These are phyloP conservation scores for Diploscapter pachys DNA, from an alignment of 1,140 invertebrate genomes.

Conservation along the genomic window DNA sequence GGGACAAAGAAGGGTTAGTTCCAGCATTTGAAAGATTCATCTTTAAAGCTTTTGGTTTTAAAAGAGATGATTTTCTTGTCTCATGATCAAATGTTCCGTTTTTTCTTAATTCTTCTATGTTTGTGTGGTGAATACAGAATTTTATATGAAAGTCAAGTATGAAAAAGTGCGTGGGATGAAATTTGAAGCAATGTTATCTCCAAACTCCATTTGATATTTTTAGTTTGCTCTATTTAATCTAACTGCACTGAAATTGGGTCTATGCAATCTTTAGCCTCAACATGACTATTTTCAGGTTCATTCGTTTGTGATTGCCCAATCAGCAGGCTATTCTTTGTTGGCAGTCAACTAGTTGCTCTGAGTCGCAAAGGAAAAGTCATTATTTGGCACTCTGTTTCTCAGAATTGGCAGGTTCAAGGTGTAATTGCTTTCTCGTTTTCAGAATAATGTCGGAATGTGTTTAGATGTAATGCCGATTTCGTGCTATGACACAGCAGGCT, in stretches of 20 bases:
- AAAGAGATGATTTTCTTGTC: too few relatives aligned
- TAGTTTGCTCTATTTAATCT: too few relatives aligned
- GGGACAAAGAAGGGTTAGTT: conserved; percentile 15
- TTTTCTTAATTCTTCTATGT: too few relatives aligned
- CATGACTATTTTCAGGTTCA: neutral
- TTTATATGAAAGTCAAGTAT: too few relatives aligned
- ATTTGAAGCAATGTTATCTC: too few relatives aligned
- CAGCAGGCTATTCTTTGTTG: conserved; percentile 94
- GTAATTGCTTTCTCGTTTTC: neutral
- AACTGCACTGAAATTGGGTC: too few relatives aligned
- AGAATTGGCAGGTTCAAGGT: conserved; percentile 75
- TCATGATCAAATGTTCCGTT: too few relatives aligned
- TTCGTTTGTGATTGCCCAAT: conserved; percentile 71
- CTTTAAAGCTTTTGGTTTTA: too few relatives aligned
- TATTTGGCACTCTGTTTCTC: conserved; percentile 96
- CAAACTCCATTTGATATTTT: too few relatives aligned
- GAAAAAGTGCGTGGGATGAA: too few relatives aligned
- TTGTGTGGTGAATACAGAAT: too few relatives aligned
- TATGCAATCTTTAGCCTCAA: too few relatives aligned
- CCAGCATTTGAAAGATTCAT: neutral
- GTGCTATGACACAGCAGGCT: conserved; percentile 91
- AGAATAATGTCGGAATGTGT: conserved; percentile 54
- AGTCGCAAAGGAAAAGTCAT: conserved; percentile 92
- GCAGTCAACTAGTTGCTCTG: conserved; percentile 88
- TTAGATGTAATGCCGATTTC: conserved; percentile 90